These are phyloP conservation scores for Momotus momota DNA, from an alignment of 2,797 vertebrate genomes.

Conservation along the genomic window DNA sequence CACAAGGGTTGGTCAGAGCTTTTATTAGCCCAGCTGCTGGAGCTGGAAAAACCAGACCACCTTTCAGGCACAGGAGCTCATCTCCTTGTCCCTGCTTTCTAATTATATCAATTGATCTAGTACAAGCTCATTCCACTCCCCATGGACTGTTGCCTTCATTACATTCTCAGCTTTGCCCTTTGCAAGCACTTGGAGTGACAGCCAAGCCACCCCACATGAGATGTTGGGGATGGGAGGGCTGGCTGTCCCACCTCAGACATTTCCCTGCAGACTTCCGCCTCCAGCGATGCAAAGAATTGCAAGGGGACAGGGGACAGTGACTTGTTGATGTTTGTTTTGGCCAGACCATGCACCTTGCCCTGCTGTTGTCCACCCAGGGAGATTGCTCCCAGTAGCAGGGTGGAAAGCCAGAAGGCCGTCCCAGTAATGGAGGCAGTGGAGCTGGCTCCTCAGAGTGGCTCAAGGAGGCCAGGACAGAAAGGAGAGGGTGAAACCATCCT, in stretches of 20 bases:
- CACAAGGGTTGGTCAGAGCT: neutral
- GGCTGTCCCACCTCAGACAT: neutral
- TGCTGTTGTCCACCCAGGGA: neutral
- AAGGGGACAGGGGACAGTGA: neutral
- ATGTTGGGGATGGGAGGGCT: fast-evolving
- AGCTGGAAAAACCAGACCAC: constrained; percentile 13
- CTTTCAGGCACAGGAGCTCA: neutral
- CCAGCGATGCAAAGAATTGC: neutral
- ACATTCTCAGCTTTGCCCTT: constrained; percentile 14
- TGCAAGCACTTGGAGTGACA: neutral
- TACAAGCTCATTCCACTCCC: constrained; percentile 14
- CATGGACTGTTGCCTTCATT: neutral
- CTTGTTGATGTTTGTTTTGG: fast-evolving
- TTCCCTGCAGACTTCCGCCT: neutral
- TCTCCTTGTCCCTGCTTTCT: constrained; percentile 55
- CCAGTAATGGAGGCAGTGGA: neutral
- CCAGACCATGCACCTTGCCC: neutral
- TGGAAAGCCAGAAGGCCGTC: neutral
- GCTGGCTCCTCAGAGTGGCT: neutral
- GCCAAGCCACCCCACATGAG: neutral
- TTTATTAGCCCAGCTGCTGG: constrained; percentile 38
- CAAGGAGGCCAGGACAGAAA: neutral
- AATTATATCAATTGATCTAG: constrained; percentile 61
- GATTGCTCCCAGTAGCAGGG: neutral
- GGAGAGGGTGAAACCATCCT: neutral